Percentiles rank a stretch among this genome's conserved stretches.
Evolutionary conservation across 2,888 invertebrate genomes (phyloP).

Genomic region (Amiota mariae): DNA sequence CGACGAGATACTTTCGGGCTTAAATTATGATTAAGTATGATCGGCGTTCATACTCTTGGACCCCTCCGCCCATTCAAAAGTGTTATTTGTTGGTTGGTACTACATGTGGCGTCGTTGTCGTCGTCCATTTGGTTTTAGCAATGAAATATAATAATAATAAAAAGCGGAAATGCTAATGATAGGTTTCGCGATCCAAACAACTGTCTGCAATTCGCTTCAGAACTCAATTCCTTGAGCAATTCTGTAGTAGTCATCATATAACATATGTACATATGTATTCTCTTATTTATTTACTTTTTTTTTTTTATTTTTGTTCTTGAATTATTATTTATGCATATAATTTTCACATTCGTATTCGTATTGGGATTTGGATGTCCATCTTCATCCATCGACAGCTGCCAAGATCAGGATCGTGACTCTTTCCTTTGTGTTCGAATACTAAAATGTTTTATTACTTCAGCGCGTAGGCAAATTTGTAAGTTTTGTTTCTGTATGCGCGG

Average conservation of each 20-base stretch:
- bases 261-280: conserved; percentile 38
- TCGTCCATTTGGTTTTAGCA: conserved; percentile 17
- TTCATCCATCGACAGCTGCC: conserved; percentile 56
- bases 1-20: conserved; percentile 45
- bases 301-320: conserved; percentile 41
- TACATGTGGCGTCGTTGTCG: not conserved
- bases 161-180: conserved; percentile 74
- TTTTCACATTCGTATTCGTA: conserved; percentile 48
- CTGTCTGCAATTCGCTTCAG: conserved; percentile 8
- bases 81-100: conserved; percentile 25
- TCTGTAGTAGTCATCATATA: conserved; percentile 30
- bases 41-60: conserved; percentile 47
- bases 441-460: conserved; percentile 15
- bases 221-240: conserved; percentile 45
- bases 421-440: conserved; percentile 28
- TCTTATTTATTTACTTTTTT: conserved; percentile 41
- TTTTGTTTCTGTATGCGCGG: conserved; percentile 33
- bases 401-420: conserved; percentile 52
- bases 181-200: conserved; percentile 57
- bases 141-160: conserved; percentile 68
- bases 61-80: not conserved
- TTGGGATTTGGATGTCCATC: not conserved
- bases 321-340: conserved; percentile 72
- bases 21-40: conserved; percentile 71
- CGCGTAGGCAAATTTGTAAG: conserved; percentile 61